Evolutionary conservation across 2,113 vertebrate species (phyloP).

Genomic region (Triplophysa rosa): DNA sequence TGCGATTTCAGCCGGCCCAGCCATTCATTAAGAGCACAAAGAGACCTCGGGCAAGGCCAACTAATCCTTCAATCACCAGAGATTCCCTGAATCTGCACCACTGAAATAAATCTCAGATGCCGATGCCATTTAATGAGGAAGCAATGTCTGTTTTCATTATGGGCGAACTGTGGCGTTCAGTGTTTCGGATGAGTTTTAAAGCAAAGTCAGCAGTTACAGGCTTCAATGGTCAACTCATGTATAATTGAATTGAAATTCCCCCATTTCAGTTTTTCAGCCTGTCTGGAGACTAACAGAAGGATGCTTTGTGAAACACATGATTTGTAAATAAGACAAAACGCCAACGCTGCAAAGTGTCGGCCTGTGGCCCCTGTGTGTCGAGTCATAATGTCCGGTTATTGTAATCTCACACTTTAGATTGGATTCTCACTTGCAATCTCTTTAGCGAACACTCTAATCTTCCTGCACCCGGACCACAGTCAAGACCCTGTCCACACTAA

Average conservation of each 20-base stretch:
- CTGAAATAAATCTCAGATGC: constrained; percentile 14
- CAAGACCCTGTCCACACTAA: too few relatives aligned
- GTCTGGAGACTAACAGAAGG: constrained; percentile 1
- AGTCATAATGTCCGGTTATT: neutral
- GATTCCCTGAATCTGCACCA: constrained; percentile 10
- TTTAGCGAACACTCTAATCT: neutral
- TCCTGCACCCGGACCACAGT: too few relatives aligned
- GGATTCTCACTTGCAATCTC: constrained; percentile 31
- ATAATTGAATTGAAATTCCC: constrained; percentile 34
- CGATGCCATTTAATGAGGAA: constrained; percentile 10
- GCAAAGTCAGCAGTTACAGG: constrained; percentile 24
- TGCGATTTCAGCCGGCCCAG: constrained; percentile 1
- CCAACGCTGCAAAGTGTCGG: neutral
- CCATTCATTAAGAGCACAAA: constrained; percentile 30
- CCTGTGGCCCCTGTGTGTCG: neutral
- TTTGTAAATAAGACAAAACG: constrained; percentile 15
- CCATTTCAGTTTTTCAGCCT: neutral
- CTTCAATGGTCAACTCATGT: constrained; percentile 22
- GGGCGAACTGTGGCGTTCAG: constrained; percentile 14
- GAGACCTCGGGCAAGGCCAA: neutral
- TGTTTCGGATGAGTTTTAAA: constrained; percentile 6
- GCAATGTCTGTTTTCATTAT: neutral
- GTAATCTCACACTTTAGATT: constrained; percentile 20
- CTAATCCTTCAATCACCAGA: constrained; percentile 35
- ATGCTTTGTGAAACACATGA: constrained; percentile 7